These are phyloP conservation scores for Eretmocerus hayati DNA, from an alignment of 2,888 invertebrate species.

Conservation along the genomic window DNA sequence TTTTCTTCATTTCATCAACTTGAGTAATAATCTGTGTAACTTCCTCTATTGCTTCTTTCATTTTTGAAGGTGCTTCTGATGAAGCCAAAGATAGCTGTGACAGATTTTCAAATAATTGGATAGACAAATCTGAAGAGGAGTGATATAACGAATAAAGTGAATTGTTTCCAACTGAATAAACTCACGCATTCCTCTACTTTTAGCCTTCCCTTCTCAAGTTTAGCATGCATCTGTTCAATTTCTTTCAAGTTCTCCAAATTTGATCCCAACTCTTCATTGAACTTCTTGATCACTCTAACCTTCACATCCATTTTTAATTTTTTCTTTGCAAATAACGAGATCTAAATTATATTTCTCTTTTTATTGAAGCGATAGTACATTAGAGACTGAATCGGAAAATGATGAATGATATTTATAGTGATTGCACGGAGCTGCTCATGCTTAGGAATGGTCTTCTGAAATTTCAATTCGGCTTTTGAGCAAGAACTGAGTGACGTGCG, in stretches of 20 bases:
- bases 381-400: no score
- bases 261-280: constrained; percentile 53
- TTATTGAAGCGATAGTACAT: no score
- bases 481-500: no score
- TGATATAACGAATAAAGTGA: constrained; percentile 3
- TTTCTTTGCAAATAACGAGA: no score
- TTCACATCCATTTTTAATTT: constrained; percentile 39
- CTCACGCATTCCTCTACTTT: constrained; percentile 48
- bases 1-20: constrained; percentile 50
- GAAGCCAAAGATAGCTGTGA: constrained; percentile 59
- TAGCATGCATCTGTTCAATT: constrained; percentile 48
- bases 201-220: constrained; percentile 44
- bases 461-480: no score
- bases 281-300: constrained; percentile 47
- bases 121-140: not conserved
- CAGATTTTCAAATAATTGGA: no score
- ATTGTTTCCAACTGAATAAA: constrained; percentile 14
- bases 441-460: no score
- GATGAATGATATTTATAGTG: no score
- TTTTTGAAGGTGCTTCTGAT: constrained; percentile 57
- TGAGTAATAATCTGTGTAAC: constrained; percentile 52
- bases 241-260: constrained; percentile 52
- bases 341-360: no score
- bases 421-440: no score
- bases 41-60: constrained; percentile 57